Evolutionary conservation across 2,113 vertebrate species (phyloP), one percentile per base, ranked within the genome.

Genomic region (Saguinus imperator): DNA sequence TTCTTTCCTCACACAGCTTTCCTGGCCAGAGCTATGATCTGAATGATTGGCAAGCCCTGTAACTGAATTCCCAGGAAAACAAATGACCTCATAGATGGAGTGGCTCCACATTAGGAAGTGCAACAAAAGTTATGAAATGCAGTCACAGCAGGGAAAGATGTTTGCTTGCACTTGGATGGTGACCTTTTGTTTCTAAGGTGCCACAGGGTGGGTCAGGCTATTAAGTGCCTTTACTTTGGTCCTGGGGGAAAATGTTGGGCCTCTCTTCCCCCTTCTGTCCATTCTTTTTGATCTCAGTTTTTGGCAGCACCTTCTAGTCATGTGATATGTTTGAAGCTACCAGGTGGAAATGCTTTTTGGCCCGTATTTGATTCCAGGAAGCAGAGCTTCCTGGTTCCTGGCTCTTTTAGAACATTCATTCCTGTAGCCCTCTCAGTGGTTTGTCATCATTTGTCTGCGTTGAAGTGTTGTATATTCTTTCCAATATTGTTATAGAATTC

Each of bases 51-150:
- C 94, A 98, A 97, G 43, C 97, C 93, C 77, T 95, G 58, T 82
- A 92, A 97, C 96, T 94, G 97, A 95, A 93, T 97, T 98, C 98
- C 55, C 37, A 87, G 98, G 96, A 98, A 98, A 98, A 98, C 98
- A 98, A 98, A 97, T 98, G 98, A 98, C 96, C 82, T 98, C 98
- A 98, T 97, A 82, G 90, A 96, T 98, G 97, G 95, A 98, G 89
- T 70, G 9, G 58, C 93, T 98, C 97, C 98, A 96, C 89, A 32
- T 97, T 96, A 97, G 97, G 96, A 97, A 98, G 68, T 91, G 58
- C 84, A 94, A 58, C 70, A 86, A 97, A 95, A 98, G 91, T 98
- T 97, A 98, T 93, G 98, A 97, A 96, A 97, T 8, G 13, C 87
- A 98, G 96, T 97, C 95, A 97, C 75, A 96, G 52, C 77, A 97